Conservation (phyloP, 2,797 vertebrate genomes). For the Vireo griseus region DNA sequence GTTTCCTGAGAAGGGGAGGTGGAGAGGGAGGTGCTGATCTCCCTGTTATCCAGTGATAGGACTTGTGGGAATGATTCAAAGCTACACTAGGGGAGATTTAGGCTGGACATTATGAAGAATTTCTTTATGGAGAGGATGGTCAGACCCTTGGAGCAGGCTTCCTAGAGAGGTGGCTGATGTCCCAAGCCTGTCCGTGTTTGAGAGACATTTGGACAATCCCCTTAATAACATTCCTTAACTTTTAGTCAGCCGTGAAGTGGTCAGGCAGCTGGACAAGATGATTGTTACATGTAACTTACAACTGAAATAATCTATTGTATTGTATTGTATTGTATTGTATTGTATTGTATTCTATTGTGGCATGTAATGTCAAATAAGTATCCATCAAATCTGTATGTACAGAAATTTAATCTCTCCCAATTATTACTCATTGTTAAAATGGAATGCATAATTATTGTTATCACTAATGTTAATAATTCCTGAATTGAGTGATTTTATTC, state of each 20-base stretch:
- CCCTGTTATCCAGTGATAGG: not conserved
- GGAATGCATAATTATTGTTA: not conserved
- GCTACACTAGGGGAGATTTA: not conserved
- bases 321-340: too few species aligned
- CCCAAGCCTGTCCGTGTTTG: not conserved
- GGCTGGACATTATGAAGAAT: not conserved
- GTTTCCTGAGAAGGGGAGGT: not conserved
- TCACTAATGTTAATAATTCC: not conserved
- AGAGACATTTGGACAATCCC: not conserved
- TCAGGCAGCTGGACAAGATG: not conserved
- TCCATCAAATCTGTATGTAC: not conserved
- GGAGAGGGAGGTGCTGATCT: not conserved
- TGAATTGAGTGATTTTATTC: not conserved
- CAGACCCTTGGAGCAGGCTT: not conserved
- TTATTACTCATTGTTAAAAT: not conserved
- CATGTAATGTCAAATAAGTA: not conserved
- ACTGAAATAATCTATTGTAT: not conserved
- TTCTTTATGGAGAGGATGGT: not conserved
- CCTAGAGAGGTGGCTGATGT: not conserved
- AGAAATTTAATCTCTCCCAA: not conserved
- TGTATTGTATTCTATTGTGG: not conserved
- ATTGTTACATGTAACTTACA: not conserved
- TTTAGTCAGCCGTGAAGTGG: not conserved
- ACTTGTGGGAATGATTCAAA: not conserved
- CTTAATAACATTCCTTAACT: not conserved